Conservation (phyloP, 2,113 vertebrate genomes). For the Brachyhypopomus occidentalis region DNA sequence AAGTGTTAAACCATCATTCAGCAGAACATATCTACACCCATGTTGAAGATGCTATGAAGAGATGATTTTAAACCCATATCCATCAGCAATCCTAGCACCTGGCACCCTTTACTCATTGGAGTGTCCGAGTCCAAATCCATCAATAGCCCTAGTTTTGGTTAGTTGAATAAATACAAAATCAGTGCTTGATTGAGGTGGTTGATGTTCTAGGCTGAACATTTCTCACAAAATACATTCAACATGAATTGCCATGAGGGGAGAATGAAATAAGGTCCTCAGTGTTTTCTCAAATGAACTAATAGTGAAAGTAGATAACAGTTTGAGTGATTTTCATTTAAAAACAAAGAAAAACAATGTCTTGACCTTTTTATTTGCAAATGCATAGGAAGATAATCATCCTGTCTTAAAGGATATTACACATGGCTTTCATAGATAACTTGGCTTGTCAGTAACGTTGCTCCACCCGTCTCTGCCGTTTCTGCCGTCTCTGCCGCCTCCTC, state of each 20-base stretch:
- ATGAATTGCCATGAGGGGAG: constrained; percentile 45
- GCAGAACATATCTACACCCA: neutral
- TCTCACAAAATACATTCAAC: constrained; percentile 68
- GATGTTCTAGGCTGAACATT: constrained; percentile 30
- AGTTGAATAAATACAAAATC: constrained; percentile 42
- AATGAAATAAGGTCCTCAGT: constrained; percentile 1
- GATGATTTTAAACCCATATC: neutral
- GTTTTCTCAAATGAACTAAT: neutral
- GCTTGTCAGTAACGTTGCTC: constrained; percentile 23
- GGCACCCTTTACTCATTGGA: neutral
- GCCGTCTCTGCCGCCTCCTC: constrained; percentile 23
- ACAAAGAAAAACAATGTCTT: constrained; percentile 73
- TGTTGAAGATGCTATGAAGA: neutral
- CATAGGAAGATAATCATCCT: constrained; percentile 68
- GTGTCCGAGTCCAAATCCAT: neutral
- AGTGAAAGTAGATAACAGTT: neutral
- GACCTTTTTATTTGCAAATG: constrained; percentile 79
- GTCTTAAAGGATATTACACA: constrained; percentile 78
- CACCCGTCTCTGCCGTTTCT: neutral
- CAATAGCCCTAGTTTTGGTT: constrained; percentile 26
- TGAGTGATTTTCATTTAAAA: neutral
- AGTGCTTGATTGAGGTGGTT: constrained; percentile 13
- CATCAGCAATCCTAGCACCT: neutral
- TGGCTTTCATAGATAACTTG: constrained; percentile 94
- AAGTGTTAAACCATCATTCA: constrained; percentile 2